A percentile compares a stretch with the other conserved stretches of the same genome.
Conservation (phyloP, 1,140 invertebrate genomes). For the Danaus melanippus region DNA sequence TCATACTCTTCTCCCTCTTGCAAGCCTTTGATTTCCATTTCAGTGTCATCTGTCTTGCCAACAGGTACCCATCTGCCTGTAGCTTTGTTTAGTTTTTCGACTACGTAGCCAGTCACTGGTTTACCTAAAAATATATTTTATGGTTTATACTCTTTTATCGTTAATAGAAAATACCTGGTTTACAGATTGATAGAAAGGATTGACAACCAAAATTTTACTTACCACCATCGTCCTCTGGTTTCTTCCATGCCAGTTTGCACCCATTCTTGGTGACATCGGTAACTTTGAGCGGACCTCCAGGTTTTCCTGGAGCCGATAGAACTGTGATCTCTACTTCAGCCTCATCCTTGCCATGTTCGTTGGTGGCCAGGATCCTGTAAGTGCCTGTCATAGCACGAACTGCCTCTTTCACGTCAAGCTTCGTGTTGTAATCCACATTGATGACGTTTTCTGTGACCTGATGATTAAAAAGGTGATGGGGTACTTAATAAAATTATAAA, state of each 20-base stretch:
- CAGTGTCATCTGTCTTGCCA: conserved; percentile 87
- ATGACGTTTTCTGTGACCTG: conserved; percentile 78
- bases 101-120: conserved; percentile 94
- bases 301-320: conserved; percentile 86
- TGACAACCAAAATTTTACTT: conserved; percentile 18
- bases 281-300: conserved; percentile 93
- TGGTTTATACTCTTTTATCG: conserved; percentile 1
- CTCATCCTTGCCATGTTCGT: conserved; percentile 94
- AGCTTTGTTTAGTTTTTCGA: conserved; percentile 96
- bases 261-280: conserved; percentile 89
- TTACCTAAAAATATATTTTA: conserved; percentile 64
- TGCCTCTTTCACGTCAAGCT: conserved; percentile 89
- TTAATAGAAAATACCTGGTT: not conserved
- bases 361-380: conserved; percentile 93
- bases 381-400: conserved; percentile 88
- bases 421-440: conserved; percentile 95
- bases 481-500: not conserved
- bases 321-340: conserved; percentile 95
- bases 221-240: conserved; percentile 98
- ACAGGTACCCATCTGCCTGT: conserved; percentile 96
- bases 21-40: conserved; percentile 93
- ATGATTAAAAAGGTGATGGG: not conserved
- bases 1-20: conserved; percentile 96
- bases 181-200: not conserved
- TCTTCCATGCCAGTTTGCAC: conserved; percentile 96